Evolutionary conservation across 2,797 vertebrate genomes (phyloP).

Genomic region (Danio aesculapii): DNA sequence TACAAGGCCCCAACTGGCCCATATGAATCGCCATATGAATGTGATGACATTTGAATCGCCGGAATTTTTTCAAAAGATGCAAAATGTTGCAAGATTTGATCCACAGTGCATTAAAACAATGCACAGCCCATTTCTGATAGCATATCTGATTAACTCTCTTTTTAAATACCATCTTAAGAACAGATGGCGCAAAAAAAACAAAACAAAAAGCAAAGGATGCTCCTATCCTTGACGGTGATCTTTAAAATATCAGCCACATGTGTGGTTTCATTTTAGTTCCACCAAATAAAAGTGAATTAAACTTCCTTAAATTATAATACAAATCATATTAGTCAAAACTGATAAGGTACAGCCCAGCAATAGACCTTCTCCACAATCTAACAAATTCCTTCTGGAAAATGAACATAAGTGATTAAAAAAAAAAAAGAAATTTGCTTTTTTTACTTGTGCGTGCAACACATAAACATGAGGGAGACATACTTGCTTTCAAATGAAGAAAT

Average conservation of each 20-base stretch:
- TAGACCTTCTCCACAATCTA: conserved; percentile 17
- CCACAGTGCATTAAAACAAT: conserved; percentile 6
- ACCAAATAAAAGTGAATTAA: conserved; percentile 13
- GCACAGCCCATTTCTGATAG: neutral
- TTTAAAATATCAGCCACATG: conserved; percentile 1
- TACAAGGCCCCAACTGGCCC: too few relatives aligned
- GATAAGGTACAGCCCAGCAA: neutral
- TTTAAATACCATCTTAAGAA: neutral
- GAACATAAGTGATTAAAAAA: conserved; percentile 4
- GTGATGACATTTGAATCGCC: too few relatives aligned
- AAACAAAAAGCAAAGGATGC: neutral
- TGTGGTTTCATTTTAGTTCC: neutral
- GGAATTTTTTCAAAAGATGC: too few relatives aligned
- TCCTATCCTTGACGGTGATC: neutral
- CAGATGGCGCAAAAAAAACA: neutral
- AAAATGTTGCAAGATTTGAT: neutral
- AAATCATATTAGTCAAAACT: conserved; percentile 1
- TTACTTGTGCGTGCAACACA: conserved; percentile 30
- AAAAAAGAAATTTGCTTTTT: neutral
- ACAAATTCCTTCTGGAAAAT: conserved; percentile 1
- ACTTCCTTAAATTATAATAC: neutral
- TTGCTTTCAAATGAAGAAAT: conserved; percentile 8
- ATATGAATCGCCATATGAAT: too few relatives aligned
- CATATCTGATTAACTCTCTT: neutral
- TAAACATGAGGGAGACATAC: conserved; percentile 16